Base-by-base conservation (phyloP, 2,888 invertebrate genomes). In the Agriopis marginaria region DNA sequence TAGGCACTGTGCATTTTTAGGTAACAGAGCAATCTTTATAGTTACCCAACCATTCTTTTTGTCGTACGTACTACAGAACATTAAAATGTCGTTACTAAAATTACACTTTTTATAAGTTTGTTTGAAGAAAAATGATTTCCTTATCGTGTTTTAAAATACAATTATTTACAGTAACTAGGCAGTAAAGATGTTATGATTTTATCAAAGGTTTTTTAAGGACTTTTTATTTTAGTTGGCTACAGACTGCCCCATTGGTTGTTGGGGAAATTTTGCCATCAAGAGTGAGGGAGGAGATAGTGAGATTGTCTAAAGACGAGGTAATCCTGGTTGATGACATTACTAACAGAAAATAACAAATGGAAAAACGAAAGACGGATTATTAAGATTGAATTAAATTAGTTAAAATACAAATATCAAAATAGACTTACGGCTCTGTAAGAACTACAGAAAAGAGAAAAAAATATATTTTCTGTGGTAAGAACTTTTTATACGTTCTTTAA, bases 51-150 rank as follows among this genome's bases (percentile, higher is more conserved):
- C 76, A 73, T 66, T 65, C 77, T 77, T 82, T 83, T 81, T 81
- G 82, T 80, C 81, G 79, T 79, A 76, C 81, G 79, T 79, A 76
- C 79, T 73, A 74, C 6, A 63, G 70, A 60, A 77, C 84, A 89
- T 89, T 89, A 89, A 82, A 89, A 86, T 81, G 81, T 83, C 88
- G 70, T 89, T 88, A 89, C 47, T 70, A 59, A 73, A 76, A 76
- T 74, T 77, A 70, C 66, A 68, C 72, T 84, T 86, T 84, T 86
- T 86, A 83, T 75, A 76, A 66, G 71, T 53, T 63, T 75, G 74
- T 78, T 75, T 75, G 17, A 71, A 76, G 79, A 78, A 79, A 87
- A 83, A 84, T 75, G 66, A 63, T 75, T 82, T 81, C 81, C 80
- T 77, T 81, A 79, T 77, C 76, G 75, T 75, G 51, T 69, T 80